Percentiles rank a stretch among this genome's conserved stretches.
Evolutionary conservation across 2,797 vertebrate genomes (phyloP).

Genomic region (Pseudochromis fuscus): DNA sequence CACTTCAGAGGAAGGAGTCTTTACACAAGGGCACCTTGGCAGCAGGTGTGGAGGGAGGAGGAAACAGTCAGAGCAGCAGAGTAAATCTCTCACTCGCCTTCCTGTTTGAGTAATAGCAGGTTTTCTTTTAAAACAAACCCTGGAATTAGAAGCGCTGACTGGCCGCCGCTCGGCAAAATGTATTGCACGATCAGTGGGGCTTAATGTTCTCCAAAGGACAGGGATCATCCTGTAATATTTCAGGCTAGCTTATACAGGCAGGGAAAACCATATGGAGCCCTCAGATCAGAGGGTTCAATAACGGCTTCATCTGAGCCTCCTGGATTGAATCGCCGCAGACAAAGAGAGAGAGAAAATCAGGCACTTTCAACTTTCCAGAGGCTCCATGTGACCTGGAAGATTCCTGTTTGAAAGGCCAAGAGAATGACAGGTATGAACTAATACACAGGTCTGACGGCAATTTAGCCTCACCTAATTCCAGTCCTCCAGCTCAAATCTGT

Average conservation of each 20-base stretch:
- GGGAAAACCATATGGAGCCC: slow-evolving; percentile 58
- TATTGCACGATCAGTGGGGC: slow-evolving; percentile 47
- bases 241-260: slow-evolving; percentile 50
- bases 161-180: slow-evolving; percentile 19
- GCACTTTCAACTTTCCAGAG: slow-evolving; percentile 64
- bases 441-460: slow-evolving; percentile 33
- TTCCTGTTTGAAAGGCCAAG: slow-evolving; percentile 55
- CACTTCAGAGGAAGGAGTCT: slow-evolving; percentile 12
- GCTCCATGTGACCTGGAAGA: slow-evolving; percentile 52
- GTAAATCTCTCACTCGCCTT: slow-evolving; percentile 53
- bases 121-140: slow-evolving; percentile 56
- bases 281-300: slow-evolving; percentile 71
- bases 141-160: slow-evolving; percentile 43
- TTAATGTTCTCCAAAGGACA: slow-evolving; percentile 65
- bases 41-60: slow-evolving; percentile 24
- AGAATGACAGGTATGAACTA: slow-evolving; percentile 46
- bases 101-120: slow-evolving; percentile 48
- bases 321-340: slow-evolving; percentile 52
- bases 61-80: slow-evolving; percentile 15
- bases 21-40: slow-evolving; percentile 58
- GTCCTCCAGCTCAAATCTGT: slow-evolving; percentile 40
- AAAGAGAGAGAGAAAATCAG: slow-evolving; percentile 58
- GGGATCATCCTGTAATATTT: slow-evolving; percentile 70
- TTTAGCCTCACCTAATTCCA: slow-evolving; percentile 48
- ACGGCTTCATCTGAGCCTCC: slow-evolving; percentile 60